These are phyloP conservation scores for Lepus europaeus DNA, from an alignment of 2,113 vertebrate genomes.

Conservation along the genomic window DNA sequence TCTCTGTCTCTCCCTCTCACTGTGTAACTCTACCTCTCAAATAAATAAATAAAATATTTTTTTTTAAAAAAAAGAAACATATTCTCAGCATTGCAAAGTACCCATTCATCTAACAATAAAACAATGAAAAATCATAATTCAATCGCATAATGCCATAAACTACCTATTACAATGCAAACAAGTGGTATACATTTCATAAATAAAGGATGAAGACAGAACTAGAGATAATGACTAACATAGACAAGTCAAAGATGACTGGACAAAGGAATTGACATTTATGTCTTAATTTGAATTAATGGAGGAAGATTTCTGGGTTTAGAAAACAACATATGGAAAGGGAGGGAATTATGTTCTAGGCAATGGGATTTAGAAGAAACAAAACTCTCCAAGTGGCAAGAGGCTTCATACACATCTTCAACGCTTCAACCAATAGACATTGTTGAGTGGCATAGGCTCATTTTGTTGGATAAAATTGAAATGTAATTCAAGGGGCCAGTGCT, in stretches of 20 bases:
- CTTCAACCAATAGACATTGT: background rate
- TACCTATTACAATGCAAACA: background rate
- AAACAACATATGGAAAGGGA: background rate
- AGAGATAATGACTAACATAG: background rate
- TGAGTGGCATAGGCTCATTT: background rate
- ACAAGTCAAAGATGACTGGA: slow-evolving; percentile 24
- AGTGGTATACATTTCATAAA: background rate
- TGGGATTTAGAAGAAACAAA: background rate
- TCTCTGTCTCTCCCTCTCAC: too few relatives aligned
- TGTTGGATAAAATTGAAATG: slow-evolving; percentile 19
- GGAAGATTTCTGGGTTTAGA: background rate
- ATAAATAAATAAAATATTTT: too few relatives aligned
- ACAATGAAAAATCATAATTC: slow-evolving; percentile 1
- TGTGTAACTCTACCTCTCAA: too few relatives aligned
- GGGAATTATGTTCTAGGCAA: background rate
- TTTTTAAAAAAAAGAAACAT: slow-evolving; percentile 38
- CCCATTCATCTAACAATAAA: background rate
- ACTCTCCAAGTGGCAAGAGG: background rate
- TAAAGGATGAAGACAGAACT: background rate
- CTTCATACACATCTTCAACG: background rate
- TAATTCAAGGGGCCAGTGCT: too few relatives aligned
- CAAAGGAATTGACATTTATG: background rate
- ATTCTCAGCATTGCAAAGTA: slow-evolving; percentile 43
- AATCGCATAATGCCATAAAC: background rate
- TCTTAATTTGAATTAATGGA: background rate